phyloP scores from a whole-genome alignment of 2,113 vertebrate genomes.

The Myrmecobius fasciatus region DNA sequence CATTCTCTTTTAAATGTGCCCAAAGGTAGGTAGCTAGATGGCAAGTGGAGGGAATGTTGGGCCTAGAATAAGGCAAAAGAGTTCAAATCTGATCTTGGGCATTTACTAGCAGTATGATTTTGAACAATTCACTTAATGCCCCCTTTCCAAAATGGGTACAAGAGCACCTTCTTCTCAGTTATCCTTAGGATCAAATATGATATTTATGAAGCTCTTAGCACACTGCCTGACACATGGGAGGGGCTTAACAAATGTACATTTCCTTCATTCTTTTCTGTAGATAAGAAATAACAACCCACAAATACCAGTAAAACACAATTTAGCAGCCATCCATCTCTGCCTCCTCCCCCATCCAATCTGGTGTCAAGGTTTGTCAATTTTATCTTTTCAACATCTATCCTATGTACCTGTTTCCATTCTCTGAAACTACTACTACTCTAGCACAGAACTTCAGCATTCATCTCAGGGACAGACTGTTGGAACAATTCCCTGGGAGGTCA shows the following conservation, averaged over 20 bases:
- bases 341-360: too few relatives aligned
- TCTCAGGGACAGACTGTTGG: rapidly evolving
- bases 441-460: neutral
- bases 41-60: neutral
- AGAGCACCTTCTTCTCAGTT: neutral
- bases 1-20: neutral
- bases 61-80: neutral
- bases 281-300: neutral
- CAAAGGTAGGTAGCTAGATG: neutral
- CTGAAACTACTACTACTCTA: neutral
- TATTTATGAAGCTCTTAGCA: neutral
- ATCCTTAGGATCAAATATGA: neutral
- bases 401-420: neutral
- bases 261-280: neutral
- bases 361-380: neutral
- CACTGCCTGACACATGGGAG: neutral
- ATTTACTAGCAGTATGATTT: neutral
- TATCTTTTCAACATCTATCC: neutral
- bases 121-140: neutral
- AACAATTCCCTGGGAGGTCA: rapidly evolving
- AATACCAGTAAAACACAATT: too few relatives aligned
- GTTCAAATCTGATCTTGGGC: neutral
- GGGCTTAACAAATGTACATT: neutral
- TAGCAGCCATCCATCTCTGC: neutral
- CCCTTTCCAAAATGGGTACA: neutral